Evolutionary conservation across 2,113 vertebrate species (phyloP), one percentile per base, ranked within the genome.

Genomic region (Tragelaphus imberbis): DNA sequence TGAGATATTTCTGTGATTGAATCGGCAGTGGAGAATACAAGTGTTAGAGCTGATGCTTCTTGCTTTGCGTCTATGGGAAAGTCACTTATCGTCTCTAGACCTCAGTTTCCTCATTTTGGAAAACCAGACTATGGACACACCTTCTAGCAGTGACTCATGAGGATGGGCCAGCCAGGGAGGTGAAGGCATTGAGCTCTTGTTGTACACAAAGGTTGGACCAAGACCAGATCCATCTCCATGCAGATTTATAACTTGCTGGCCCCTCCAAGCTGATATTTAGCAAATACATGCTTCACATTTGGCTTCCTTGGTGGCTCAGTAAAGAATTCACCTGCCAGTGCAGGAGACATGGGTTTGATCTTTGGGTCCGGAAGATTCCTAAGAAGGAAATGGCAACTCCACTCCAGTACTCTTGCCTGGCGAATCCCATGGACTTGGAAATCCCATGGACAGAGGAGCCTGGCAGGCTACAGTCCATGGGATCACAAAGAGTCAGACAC

Each of bases 1-100:
- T 7, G 51, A n/a, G 49, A 21, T 17, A 23, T 40, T 21, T 33
- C 17, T 33, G 13, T 7, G 0, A 33, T 2, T n/a, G 47, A 80
- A 28, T 25, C 4, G 0, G 13, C 21, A 47, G 33, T 3, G 11
- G n/a, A 27, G 28, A 21, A 2, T 5, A 14, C 23, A 55, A 25
- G 33, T 12, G 13, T 44, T 19, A 36, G 25, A 36, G 65, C 49
- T 56, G n/a, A 49, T 1, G 19, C 36, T 47, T 63, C 23, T 1
- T 4, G 79, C n/a, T 49, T 33, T 49, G 55, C 33, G 63, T 25
- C 44, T 27, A 2, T 19, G 63, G 77, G 21, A n/a, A 23, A 56
- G 28, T 84, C 79, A 9, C 6, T 84, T 61, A 21, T 16, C 2
- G 0, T 47, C 25, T 82, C 63, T 55, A 25, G 33, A 56, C 21